These are phyloP conservation scores for Eueides isabella DNA, from an alignment of 1,140 invertebrate genomes.

Conservation along the genomic window DNA sequence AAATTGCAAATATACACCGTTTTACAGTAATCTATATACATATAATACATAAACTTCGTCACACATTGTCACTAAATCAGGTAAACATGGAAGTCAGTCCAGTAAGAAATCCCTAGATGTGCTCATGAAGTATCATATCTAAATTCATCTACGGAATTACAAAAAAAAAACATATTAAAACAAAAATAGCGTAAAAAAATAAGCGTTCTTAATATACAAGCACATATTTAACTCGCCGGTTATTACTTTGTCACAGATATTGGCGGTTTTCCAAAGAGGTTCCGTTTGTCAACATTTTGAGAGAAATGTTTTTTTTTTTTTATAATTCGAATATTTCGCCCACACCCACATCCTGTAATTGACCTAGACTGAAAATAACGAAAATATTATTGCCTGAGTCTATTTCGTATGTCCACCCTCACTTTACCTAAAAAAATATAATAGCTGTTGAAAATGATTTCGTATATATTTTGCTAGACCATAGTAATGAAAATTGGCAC, in stretches of 20 bases:
- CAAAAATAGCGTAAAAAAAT: not conserved
- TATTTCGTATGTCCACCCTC: not conserved
- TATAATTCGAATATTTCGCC: constrained; percentile 17
- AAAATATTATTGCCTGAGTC: not conserved
- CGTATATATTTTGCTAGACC: not conserved
- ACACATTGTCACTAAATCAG: too few relatives aligned
- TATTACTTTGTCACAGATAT: constrained; percentile 28
- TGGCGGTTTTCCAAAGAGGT: constrained; percentile 31
- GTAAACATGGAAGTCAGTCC: too few relatives aligned
- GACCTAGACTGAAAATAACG: constrained; percentile 22
- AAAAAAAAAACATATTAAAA: not conserved
- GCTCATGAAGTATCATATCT: too few relatives aligned
- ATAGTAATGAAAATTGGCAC: too few relatives aligned
- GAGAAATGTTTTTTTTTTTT: constrained; percentile 24
- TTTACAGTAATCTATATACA: too few relatives aligned
- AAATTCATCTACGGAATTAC: not conserved
- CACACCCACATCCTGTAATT: constrained; percentile 29
- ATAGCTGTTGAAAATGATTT: too few relatives aligned
- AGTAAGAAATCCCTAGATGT: too few relatives aligned
- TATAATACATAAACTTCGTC: too few relatives aligned
- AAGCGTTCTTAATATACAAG: not conserved
- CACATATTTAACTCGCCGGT: not conserved
- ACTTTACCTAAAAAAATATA: not conserved
- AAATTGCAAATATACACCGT: too few relatives aligned
- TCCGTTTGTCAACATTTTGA: constrained; percentile 33